These are phyloP conservation scores for human DNA, from an alignment of 2,113 vertebrate species.

Conservation along the genomic window DNA sequence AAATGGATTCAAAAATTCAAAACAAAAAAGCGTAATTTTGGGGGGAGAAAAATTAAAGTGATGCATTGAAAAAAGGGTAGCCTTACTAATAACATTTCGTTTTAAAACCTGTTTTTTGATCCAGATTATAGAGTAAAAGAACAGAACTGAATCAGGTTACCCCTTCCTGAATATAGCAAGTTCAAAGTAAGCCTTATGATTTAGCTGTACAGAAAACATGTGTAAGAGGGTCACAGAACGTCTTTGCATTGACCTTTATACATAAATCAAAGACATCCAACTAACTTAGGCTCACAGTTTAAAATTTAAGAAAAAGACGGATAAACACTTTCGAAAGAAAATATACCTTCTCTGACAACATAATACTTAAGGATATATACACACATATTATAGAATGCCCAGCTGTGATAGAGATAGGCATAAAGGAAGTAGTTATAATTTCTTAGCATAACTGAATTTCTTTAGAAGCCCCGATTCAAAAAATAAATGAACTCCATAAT, in stretches of 20 bases:
- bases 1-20: background rate
- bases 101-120: background rate
- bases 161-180: background rate
- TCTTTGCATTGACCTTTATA: background rate
- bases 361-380: background rate
- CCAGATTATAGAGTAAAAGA: background rate
- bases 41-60: background rate
- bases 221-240: background rate
- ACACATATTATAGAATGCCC: background rate
- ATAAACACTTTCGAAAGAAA: background rate
- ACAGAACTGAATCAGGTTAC: background rate
- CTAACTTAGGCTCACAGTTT: background rate
- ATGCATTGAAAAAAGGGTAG: background rate
- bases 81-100: background rate
- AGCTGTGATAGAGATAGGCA: background rate
- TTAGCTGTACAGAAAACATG: background rate
- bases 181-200: background rate
- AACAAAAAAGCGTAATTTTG: background rate
- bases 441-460: background rate
- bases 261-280: background rate
- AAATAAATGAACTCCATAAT: background rate
- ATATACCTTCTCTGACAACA: background rate
- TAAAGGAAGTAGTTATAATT: background rate
- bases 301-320: background rate
- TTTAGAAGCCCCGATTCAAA: background rate